phyloP scores from a whole-genome alignment of 2,797 vertebrate genomes.

The Stomatorhinus walkeri region DNA sequence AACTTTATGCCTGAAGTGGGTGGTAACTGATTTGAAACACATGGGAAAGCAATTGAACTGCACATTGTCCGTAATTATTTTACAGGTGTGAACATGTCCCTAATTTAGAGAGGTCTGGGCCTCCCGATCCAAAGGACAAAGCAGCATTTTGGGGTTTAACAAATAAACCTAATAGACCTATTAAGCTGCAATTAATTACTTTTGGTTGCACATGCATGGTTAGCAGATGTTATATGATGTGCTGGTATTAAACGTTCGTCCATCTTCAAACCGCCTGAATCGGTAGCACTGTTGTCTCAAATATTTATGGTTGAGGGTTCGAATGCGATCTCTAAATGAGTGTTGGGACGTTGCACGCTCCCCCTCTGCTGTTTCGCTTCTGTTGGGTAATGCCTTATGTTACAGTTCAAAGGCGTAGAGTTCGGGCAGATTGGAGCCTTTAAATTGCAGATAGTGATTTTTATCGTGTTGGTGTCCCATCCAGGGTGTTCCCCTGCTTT shows the following conservation, averaged over 20 bases:
- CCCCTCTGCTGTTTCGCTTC: background rate
- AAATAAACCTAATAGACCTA: background rate
- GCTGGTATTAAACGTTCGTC: background rate
- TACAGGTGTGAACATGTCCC: conserved; percentile 6
- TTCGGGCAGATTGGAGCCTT: background rate
- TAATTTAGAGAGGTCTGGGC: background rate
- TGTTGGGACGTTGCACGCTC: background rate
- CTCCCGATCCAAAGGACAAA: background rate
- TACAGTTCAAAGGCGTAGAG: background rate
- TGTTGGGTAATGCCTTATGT: background rate
- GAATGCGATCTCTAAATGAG: background rate
- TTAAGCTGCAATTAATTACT: conserved; percentile 2
- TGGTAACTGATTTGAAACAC: conserved; percentile 4
- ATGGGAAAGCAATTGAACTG: background rate
- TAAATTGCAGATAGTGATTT: background rate
- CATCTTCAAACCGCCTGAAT: background rate
- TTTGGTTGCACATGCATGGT: background rate
- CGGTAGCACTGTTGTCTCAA: background rate
- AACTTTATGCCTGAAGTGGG: background rate
- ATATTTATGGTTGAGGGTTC: background rate
- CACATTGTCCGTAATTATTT: background rate
- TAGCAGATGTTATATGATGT: background rate
- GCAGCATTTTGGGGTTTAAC: background rate
- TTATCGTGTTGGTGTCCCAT: background rate
- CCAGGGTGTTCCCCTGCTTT: background rate